phyloP scores from a whole-genome alignment of 1,140 invertebrate genomes.

The Cotesia chilonis region DNA sequence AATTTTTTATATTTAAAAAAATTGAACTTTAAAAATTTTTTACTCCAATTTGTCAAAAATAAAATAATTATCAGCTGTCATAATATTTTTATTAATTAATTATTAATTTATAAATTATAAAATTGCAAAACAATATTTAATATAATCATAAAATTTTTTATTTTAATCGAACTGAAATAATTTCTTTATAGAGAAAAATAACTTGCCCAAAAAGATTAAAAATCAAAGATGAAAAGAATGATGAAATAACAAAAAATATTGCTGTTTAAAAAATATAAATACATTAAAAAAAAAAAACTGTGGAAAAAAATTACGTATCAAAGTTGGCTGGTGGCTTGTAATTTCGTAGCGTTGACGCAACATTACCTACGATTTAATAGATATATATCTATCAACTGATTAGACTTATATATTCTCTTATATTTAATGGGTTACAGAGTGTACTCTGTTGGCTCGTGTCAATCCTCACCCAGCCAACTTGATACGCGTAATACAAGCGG shows the following conservation, averaged over 20 bases:
- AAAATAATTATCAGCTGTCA: no score
- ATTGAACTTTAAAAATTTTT: no score
- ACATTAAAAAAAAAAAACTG: no score
- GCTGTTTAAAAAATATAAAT: neutral
- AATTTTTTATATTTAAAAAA: no score
- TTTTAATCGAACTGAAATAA: no score
- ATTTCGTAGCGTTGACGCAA: slow-evolving; percentile 21
- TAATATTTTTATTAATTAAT: no score
- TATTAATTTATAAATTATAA: no score
- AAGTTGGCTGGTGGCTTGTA: slow-evolving; percentile 21
- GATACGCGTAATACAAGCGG: neutral
- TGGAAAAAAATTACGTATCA: slow-evolving; percentile 5
- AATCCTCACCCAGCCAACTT: neutral
- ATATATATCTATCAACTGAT: neutral
- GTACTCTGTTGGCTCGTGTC: slow-evolving; percentile 10
- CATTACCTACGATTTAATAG: slow-evolving; percentile 1
- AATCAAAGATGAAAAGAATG: neutral
- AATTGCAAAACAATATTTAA: no score
- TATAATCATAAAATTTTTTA: no score
- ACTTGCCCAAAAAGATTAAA: no score
- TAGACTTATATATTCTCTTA: no score
- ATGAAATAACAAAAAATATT: neutral
- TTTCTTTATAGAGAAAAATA: neutral
- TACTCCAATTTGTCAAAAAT: no score
- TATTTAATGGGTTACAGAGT: neutral